phyloP scores from a whole-genome alignment of 2,888 invertebrate species.

The Leptinotarsa juncta region DNA sequence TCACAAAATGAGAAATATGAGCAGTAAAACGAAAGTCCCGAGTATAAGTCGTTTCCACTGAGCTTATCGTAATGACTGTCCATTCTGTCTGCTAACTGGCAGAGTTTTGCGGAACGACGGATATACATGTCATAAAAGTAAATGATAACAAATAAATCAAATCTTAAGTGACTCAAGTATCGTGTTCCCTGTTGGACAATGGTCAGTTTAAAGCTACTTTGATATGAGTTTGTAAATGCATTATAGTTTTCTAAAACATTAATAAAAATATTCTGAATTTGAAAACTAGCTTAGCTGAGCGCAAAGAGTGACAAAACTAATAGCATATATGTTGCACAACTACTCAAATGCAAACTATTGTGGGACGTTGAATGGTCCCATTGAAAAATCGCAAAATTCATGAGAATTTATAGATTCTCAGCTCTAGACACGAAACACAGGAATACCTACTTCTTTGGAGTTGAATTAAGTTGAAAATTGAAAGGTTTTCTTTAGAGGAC shows the following conservation, averaged over 20 bases:
- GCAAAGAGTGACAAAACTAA: too few relatives aligned
- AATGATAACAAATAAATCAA: constrained; percentile 57
- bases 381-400: too few relatives aligned
- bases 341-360: too few relatives aligned
- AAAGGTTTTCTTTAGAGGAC: too few relatives aligned
- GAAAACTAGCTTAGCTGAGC: too few relatives aligned
- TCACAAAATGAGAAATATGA: not conserved
- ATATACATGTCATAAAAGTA: constrained; percentile 53
- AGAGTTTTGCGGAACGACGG: constrained; percentile 45
- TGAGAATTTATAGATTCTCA: too few relatives aligned
- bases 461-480: too few relatives aligned
- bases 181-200: constrained; percentile 39
- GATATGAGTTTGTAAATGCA: not conserved
- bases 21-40: constrained; percentile 24
- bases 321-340: too few relatives aligned
- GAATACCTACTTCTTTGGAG: too few relatives aligned
- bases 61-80: constrained; percentile 46
- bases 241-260: not conserved
- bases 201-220: constrained; percentile 21
- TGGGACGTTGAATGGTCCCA: too few relatives aligned
- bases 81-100: constrained; percentile 42
- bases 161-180: constrained; percentile 47
- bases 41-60: constrained; percentile 31
- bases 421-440: too few relatives aligned
- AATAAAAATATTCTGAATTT: too few relatives aligned